Percentiles rank a stretch among this genome's conserved stretches.
phyloP scores from a whole-genome alignment of 2,113 vertebrate species.

The Brachionichthys hirsutus region DNA sequence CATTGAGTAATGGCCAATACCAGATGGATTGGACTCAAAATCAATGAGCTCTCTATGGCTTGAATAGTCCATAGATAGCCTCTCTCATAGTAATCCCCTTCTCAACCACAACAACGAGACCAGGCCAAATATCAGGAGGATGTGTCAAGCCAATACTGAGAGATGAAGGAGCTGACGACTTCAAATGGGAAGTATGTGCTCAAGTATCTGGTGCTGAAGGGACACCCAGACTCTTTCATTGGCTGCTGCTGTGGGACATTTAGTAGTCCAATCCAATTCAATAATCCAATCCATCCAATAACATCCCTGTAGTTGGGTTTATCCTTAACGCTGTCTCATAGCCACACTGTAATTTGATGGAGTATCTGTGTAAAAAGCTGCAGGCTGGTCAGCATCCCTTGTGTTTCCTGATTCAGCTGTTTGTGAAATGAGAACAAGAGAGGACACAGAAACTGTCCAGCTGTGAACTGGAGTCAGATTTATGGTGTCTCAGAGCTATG shows the following conservation, averaged over 20 bases:
- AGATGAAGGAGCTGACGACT: constrained; percentile 36
- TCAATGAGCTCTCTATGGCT: constrained; percentile 49
- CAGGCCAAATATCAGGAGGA: constrained; percentile 12
- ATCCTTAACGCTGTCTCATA: constrained; percentile 64
- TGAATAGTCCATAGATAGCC: constrained; percentile 56
- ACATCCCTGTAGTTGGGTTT: constrained; percentile 47
- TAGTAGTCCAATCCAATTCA: too few relatives aligned
- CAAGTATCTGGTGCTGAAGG: constrained; percentile 2
- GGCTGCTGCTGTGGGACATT: too few relatives aligned
- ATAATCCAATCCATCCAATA: constrained; percentile 39
- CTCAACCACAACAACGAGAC: constrained; percentile 46
- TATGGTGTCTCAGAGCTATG: too few relatives aligned
- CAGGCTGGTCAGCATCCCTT: constrained; percentile 49
- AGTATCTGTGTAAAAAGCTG: constrained; percentile 48
- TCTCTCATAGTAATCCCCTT: constrained; percentile 60
- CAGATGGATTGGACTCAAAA: constrained; percentile 58
- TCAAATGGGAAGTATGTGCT: constrained; percentile 27
- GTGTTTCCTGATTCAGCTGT: constrained; percentile 33
- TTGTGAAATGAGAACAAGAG: constrained; percentile 40
- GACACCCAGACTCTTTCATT: not conserved
- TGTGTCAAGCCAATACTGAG: constrained; percentile 14
- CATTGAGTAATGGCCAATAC: constrained; percentile 49
- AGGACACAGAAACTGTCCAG: constrained; percentile 18
- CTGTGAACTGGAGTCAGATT: constrained; percentile 43
- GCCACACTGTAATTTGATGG: constrained; percentile 48